These are phyloP conservation scores for Varecia variegata DNA, from an alignment of 2,797 vertebrate species.

Conservation along the genomic window DNA sequence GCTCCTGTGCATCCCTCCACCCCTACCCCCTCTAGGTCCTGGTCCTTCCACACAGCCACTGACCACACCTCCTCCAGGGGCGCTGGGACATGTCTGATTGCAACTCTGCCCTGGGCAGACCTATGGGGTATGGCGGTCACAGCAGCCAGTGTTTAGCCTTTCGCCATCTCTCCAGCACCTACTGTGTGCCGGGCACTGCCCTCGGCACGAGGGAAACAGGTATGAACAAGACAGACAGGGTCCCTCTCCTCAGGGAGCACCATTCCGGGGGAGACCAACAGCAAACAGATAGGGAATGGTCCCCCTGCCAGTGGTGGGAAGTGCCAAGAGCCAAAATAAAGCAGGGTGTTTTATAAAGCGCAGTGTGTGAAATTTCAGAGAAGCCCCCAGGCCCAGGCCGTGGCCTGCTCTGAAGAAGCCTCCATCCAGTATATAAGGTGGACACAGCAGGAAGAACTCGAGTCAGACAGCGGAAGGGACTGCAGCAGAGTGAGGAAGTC, in stretches of 20 bases:
- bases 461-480: neutral
- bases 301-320: neutral
- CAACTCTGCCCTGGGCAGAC: neutral
- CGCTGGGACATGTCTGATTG: neutral
- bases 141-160: neutral
- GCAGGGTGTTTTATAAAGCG: too few relatives aligned
- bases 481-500: neutral
- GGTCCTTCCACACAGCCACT: neutral
- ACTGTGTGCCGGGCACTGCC: neutral
- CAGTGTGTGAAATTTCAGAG: neutral
- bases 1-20: neutral
- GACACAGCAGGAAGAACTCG: neutral
- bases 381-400: neutral
- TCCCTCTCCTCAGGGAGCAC: neutral
- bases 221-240: neutral
- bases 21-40: neutral
- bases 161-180: neutral
- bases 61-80: neutral
- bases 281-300: neutral
- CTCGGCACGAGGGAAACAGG: neutral
- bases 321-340: neutral
- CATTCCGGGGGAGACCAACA: neutral
- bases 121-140: neutral
- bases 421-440: neutral
- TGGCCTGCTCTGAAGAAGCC: neutral